Percentiles rank a stretch among this genome's conserved stretches.
Evolutionary conservation across 2,888 invertebrate genomes (phyloP).

Genomic region (Thumatha senex): DNA sequence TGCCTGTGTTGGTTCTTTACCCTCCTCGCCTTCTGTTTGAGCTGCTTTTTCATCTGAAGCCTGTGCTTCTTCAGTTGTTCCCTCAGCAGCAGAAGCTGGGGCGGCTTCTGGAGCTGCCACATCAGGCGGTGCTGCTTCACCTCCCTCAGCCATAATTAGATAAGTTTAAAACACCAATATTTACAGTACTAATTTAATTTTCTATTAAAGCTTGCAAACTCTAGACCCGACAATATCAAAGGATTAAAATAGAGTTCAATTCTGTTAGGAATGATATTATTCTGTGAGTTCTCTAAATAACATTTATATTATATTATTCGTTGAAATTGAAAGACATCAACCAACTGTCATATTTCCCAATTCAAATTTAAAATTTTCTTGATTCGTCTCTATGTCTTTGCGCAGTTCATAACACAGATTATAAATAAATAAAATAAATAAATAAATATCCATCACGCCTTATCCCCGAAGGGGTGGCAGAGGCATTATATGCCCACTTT

Average conservation of each 20-base stretch:
- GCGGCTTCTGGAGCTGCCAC: neutral
- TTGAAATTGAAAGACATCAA: neutral
- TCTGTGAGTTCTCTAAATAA: no score
- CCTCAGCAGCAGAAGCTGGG: neutral
- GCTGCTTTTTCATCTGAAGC: neutral
- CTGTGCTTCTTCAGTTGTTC: neutral
- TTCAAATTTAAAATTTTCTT: neutral
- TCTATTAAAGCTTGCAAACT: no score
- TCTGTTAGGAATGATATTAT: neutral
- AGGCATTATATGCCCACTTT: no score
- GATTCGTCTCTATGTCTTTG: neutral
- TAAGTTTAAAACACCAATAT: neutral
- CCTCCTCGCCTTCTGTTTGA: neutral
- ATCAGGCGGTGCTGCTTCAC: neutral
- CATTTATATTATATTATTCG: no score
- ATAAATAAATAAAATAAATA: no score
- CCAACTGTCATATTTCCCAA: neutral
- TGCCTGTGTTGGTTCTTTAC: neutral
- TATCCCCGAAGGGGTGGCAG: no score
- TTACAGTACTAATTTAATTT: no score
- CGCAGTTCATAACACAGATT: no score
- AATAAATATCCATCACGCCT: no score
- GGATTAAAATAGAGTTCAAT: no score
- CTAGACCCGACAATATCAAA: no score
- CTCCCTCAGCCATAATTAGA: conserved; percentile 3